phyloP scores from a whole-genome alignment of 1,140 invertebrate species.

The Episyrphus balteatus region DNA sequence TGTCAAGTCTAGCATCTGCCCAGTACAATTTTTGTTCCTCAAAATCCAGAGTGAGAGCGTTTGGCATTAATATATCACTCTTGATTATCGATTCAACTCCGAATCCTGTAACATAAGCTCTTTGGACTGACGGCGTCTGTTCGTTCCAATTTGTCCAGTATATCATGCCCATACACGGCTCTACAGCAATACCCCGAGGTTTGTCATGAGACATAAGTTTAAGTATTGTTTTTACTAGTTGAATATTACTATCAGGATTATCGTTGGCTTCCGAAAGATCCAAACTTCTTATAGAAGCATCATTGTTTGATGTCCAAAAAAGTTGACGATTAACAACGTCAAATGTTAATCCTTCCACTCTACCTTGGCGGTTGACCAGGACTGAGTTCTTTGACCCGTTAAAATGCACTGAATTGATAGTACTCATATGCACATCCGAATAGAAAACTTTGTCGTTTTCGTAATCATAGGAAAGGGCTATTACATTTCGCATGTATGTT shows the following conservation, averaged over 20 bases:
- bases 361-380: constrained; percentile 61
- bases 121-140: constrained; percentile 58
- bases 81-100: constrained; percentile 56
- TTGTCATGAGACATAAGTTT: constrained; percentile 58
- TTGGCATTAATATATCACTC: constrained; percentile 72
- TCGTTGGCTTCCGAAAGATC: constrained; percentile 36
- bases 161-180: constrained; percentile 60
- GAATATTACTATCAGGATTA: constrained; percentile 27
- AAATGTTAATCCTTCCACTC: constrained; percentile 74
- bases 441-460: constrained; percentile 60
- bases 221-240: constrained; percentile 50
- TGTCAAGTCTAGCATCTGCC: constrained; percentile 62
- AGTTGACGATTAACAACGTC: constrained; percentile 52
- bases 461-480: constrained; percentile 74
- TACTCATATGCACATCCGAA: constrained; percentile 75
- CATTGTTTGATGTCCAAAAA: constrained; percentile 79
- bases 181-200: constrained; percentile 70
- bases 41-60: constrained; percentile 66
- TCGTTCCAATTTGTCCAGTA: constrained; percentile 82
- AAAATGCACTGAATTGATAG: constrained; percentile 73
- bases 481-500: constrained; percentile 65
- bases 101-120: constrained; percentile 54
- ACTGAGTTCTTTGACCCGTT: constrained; percentile 62
- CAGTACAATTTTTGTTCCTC: constrained; percentile 65
- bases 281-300: constrained; percentile 59